Evolutionary conservation across 2,888 invertebrate genomes (phyloP), one percentile per base, ranked within the genome.

Genomic region (Tachina grossa): DNA sequence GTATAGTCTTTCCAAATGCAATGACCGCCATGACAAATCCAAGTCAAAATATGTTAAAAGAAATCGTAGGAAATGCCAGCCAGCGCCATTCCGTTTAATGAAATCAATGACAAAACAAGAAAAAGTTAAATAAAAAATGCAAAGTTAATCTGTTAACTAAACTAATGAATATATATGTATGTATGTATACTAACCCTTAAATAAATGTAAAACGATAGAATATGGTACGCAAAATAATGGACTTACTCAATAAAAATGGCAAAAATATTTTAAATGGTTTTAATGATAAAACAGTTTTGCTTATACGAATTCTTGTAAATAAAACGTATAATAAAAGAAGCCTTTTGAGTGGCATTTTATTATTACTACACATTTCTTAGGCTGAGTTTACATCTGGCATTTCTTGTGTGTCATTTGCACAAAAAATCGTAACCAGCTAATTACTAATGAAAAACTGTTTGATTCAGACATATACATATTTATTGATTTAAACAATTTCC

Each of bases 1-100:
- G 13, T 47, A 22, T 47, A 55, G 45, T 53, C 66, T 59, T 81
- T n/a, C 55, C 14, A 75, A 83, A 87, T 82, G 76, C 83, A 87
- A 81, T 86, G 87, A 84, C 83, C 86, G 87, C 88, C 88, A 88
- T 88, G 90, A 89, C 90, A 90, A 90, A 90, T 90, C 90, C 90
- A 90, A 90, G 90, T 90, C 89, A 90, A 89, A 89, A 83, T 79
- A 59, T 82, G 63, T 78, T 75, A 55, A 65, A 83, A 76, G 71
- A 85, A 79, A 85, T 85, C 76, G 61, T 80, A 83, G 55, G 76
- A 85, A 85, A 77, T 85, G 79, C 79, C 85, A 85, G 4, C 11
- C 53, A 53, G 1, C 51, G 19, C 51, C 53, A 69, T 68, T 75
- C 43, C 39, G 14, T 77, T 11, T 45, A 59, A 72, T 66, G 72